Evolutionary conservation across 2,888 invertebrate genomes (phyloP).

Genomic region (Drosophila prostipennis): DNA sequence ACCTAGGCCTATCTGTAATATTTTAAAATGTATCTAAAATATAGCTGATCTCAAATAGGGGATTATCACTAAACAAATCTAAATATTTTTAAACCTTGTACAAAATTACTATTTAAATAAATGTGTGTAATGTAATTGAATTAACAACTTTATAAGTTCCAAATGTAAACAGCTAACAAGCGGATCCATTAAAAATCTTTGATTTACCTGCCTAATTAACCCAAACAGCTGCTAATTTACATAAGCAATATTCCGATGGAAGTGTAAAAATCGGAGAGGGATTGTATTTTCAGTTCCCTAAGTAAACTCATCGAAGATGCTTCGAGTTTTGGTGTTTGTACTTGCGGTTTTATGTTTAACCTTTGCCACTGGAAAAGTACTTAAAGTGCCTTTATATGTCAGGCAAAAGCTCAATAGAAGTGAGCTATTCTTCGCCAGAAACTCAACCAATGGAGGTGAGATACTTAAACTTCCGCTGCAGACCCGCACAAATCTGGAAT

Average conservation of each 20-base stretch:
- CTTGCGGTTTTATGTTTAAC: not conserved
- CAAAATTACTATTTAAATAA: not conserved
- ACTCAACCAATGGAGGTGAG: not conserved
- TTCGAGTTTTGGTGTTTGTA: constrained; percentile 12
- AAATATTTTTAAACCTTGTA: not conserved
- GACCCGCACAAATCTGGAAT: constrained; percentile 85
- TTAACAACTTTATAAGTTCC: not conserved
- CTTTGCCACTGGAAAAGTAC: constrained; percentile 1
- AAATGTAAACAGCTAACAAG: not conserved
- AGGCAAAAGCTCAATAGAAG: not conserved
- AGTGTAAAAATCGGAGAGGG: not conserved
- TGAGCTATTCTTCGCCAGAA: constrained; percentile 5
- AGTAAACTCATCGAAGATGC: constrained; percentile 44
- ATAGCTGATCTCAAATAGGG: constrained; percentile 21
- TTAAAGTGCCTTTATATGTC: constrained; percentile 39
- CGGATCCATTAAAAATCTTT: not conserved
- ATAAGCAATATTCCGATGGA: not conserved
- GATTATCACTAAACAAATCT: not conserved
- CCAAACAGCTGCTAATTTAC: constrained; percentile 29
- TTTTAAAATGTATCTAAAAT: not conserved
- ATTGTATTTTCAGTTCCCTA: constrained; percentile 15
- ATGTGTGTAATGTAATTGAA: not conserved
- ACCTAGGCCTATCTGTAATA: not conserved
- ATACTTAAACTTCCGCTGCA: constrained; percentile 26
- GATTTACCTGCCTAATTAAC: constrained; percentile 18